Percentiles rank a stretch among this genome's conserved stretches.
These are phyloP conservation scores for Paracyclopina nana DNA, from an alignment of 1,140 invertebrate genomes.

Conservation along the genomic window DNA sequence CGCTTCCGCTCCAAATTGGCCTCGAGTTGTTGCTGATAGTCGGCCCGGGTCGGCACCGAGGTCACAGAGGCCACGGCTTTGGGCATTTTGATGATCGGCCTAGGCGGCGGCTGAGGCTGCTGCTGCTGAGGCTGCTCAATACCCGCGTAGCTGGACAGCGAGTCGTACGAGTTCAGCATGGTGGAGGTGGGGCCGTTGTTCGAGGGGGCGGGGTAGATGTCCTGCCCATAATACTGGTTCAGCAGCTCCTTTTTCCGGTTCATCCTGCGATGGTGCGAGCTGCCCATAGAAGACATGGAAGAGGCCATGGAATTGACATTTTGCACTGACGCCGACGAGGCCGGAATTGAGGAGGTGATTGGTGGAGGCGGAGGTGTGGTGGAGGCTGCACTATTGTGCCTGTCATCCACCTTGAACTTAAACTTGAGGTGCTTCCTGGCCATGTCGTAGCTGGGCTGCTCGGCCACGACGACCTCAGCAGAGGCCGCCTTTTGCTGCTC, in stretches of 20 bases:
- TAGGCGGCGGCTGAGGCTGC: constrained; percentile 36
- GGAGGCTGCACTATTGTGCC: background rate
- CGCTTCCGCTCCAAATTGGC: constrained; percentile 15
- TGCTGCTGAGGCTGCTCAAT: background rate
- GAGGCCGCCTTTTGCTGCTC: background rate
- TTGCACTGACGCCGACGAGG: background rate
- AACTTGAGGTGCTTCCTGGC: constrained; percentile 3
- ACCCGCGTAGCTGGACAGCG: no score
- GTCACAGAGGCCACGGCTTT: constrained; percentile 69
- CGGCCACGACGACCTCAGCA: no score
- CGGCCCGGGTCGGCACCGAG: constrained; percentile 55
- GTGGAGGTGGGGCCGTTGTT: background rate
- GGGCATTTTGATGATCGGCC: constrained; percentile 56
- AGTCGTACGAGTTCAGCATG: background rate
- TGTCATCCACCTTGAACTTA: constrained; percentile 1
- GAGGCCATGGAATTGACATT: background rate
- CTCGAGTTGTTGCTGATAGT: constrained; percentile 32
- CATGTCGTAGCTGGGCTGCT: background rate
- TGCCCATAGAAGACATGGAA: background rate
- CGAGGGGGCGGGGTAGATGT: constrained; percentile 8
- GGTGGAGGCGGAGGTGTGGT: background rate
- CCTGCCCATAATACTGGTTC: constrained; percentile 12
- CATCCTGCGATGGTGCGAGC: background rate
- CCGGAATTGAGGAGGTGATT: background rate
- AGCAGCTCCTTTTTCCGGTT: constrained; percentile 14